Conservation (phyloP, 1,140 invertebrate species). For the Drosophila pseudoobscura region DNA sequence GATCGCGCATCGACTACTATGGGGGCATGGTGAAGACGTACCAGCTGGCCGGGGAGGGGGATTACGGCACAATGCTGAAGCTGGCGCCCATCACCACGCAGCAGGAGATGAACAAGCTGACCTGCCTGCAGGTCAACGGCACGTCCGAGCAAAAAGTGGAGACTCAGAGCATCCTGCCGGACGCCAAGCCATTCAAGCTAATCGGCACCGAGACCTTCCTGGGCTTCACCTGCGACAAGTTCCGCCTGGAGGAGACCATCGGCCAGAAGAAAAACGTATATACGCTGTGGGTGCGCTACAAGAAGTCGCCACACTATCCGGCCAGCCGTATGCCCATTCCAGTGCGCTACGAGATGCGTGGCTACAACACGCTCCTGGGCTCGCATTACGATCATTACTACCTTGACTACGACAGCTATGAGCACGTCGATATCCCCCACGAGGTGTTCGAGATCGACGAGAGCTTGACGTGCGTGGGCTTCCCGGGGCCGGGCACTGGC, state of each 20-base stretch:
- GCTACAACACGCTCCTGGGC: constrained; percentile 94
- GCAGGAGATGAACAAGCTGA: constrained; percentile 87
- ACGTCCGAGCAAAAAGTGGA: constrained; percentile 86
- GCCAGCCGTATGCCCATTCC: constrained; percentile 85
- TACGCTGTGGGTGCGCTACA: constrained; percentile 91
- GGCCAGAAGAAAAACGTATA: constrained; percentile 94
- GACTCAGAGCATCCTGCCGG: constrained; percentile 92
- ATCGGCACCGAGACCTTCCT: constrained; percentile 87
- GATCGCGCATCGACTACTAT: constrained; percentile 97
- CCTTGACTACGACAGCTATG: constrained; percentile 91
- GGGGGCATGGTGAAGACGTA: constrained; percentile 96
- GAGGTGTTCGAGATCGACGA: constrained; percentile 88
- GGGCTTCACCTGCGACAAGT: constrained; percentile 89
- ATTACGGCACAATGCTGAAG: constrained; percentile 91
- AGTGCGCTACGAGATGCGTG: constrained; percentile 95
- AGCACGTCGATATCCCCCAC: constrained; percentile 87
- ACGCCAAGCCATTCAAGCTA: constrained; percentile 89
- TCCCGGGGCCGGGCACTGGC: constrained; percentile 93
- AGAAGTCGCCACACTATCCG: constrained; percentile 84
- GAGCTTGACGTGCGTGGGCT: constrained; percentile 89
- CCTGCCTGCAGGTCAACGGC: constrained; percentile 94
- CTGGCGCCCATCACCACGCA: constrained; percentile 94
- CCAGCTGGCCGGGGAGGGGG: constrained; percentile 87
- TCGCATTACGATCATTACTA: constrained; percentile 99
- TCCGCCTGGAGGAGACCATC: constrained; percentile 87